phyloP scores from a whole-genome alignment of 1,140 invertebrate species.

The Pseudobourletiella spinata region DNA sequence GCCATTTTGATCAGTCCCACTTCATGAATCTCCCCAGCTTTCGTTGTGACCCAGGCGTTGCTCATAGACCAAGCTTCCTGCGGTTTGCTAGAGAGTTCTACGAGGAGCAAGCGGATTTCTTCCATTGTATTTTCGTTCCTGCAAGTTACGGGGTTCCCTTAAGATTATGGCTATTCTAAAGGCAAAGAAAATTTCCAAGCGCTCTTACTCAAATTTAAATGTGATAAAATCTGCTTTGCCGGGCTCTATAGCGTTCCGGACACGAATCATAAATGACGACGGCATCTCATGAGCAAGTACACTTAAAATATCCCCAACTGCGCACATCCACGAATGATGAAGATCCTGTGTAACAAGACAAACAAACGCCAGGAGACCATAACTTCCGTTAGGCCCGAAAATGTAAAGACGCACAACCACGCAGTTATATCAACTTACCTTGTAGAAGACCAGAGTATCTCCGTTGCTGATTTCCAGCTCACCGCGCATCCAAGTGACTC shows the following conservation, averaged over 20 bases:
- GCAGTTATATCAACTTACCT: constrained; percentile 10
- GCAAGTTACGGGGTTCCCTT: neutral
- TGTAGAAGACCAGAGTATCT: constrained; percentile 32
- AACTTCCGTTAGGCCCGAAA: neutral
- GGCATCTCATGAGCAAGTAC: constrained; percentile 18
- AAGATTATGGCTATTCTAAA: neutral
- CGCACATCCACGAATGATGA: constrained; percentile 29
- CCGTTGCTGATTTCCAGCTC: constrained; percentile 33
- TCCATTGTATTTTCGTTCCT: constrained; percentile 32
- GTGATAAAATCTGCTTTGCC: constrained; percentile 29
- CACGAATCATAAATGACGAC: constrained; percentile 16
- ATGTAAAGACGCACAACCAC: neutral
- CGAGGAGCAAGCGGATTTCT: constrained; percentile 21
- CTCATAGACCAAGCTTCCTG: constrained; percentile 17
- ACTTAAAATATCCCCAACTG: constrained; percentile 24
- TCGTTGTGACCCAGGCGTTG: constrained; percentile 31
- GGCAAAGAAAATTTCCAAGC: neutral
- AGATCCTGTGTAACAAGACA: constrained; percentile 10
- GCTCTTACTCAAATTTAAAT: constrained; percentile 29
- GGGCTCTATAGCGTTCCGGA: constrained; percentile 30
- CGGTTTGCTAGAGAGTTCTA: constrained; percentile 17
- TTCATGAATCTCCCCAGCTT: constrained; percentile 25
- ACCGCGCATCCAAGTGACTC: constrained; percentile 13
- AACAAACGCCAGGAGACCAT: neutral
- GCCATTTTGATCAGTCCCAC: constrained; percentile 25